Evolutionary conservation across 2,113 vertebrate species (phyloP), one percentile per base, ranked within the genome.

Genomic region (Tenebrosternarchus preto): DNA sequence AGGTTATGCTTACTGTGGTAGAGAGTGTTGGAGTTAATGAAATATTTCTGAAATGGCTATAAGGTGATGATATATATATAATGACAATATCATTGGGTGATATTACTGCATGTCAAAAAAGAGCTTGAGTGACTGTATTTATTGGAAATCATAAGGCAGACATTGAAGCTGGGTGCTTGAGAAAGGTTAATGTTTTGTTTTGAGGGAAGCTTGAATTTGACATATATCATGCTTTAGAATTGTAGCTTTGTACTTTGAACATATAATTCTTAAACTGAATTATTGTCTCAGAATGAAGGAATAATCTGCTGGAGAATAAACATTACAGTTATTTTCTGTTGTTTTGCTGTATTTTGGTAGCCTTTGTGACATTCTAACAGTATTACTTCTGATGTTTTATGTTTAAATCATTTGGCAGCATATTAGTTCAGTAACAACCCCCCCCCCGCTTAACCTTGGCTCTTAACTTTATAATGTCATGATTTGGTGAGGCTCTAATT

Each of bases 41-140:
- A 19, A 36, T 36, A 17, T 77, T 60, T 15, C 71, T 8, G 7
- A 39, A 39, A 31, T 55, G 36, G 60, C 27, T 27, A 56, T 73
- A 20, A 66, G 50, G 24, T 68, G 17, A 64, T 43, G 50, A 27
- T 9, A 31, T 61, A 56, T 2, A n/a, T n/a, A n/a, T n/a, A n/a
- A n/a, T n/a, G n/a, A n/a, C n/a, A n/a, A n/a, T n/a, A n/a, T n/a
- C n/a, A n/a, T n/a, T n/a, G n/a, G 66, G 24, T 19, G n/a, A 19
- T 61, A 22, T 24, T 17, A n/a, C 61, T 69, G 43, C 36, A 22
- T 61, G 9, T 11, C 24, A 43, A 27, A 55, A 7, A 33, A 29
- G 24, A 17, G 2, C 20, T 53, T 82, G 56, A 77, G 24, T 63
- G 25, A 43, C 72, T 78, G 57, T 59, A 4, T 55, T 19, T 12